Evolutionary conservation across 1,140 invertebrate species (phyloP).

Genomic region (Aphelenchoides avenae): DNA sequence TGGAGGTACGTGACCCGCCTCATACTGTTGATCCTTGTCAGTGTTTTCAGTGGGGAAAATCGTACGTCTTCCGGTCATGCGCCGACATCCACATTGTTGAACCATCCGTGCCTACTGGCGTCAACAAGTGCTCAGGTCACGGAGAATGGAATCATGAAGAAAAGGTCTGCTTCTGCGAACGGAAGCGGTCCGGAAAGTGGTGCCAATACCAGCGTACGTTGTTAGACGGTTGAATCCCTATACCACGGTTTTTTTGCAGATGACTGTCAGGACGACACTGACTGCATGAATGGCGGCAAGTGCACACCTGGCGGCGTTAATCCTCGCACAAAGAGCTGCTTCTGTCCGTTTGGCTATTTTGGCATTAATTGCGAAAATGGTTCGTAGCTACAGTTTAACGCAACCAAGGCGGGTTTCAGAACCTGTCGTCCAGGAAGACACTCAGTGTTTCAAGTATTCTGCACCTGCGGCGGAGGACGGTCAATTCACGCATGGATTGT

Average conservation of each 20-base stretch:
- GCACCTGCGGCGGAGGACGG: neutral
- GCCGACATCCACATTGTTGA: constrained; percentile 79
- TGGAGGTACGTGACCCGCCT: too few species aligned
- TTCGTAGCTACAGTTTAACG: too few species aligned
- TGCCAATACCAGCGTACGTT: constrained; percentile 50
- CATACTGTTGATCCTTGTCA: too few species aligned
- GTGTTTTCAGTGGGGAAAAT: constrained; percentile 77
- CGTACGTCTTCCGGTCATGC: constrained; percentile 80
- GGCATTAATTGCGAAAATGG: constrained; percentile 36
- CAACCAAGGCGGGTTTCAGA: constrained; percentile 5
- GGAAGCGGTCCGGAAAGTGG: constrained; percentile 37
- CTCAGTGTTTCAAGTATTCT: constrained; percentile 23
- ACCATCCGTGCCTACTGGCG: neutral
- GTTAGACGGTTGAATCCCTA: neutral
- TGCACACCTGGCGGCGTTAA: constrained; percentile 20
- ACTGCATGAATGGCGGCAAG: constrained; percentile 38
- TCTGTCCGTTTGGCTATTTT: constrained; percentile 43
- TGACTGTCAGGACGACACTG: constrained; percentile 31
- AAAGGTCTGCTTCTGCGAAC: constrained; percentile 40
- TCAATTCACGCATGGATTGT: constrained; percentile 29
- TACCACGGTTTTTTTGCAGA: too few species aligned
- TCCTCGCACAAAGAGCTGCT: constrained; percentile 27
- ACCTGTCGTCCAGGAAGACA: constrained; percentile 7
- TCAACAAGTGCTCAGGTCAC: constrained; percentile 17
- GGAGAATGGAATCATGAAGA: constrained; percentile 31